Percentiles rank a stretch among this genome's conserved stretches.
Evolutionary conservation across 1,140 invertebrate species (phyloP).

Genomic region (Neodiprion fabricii): DNA sequence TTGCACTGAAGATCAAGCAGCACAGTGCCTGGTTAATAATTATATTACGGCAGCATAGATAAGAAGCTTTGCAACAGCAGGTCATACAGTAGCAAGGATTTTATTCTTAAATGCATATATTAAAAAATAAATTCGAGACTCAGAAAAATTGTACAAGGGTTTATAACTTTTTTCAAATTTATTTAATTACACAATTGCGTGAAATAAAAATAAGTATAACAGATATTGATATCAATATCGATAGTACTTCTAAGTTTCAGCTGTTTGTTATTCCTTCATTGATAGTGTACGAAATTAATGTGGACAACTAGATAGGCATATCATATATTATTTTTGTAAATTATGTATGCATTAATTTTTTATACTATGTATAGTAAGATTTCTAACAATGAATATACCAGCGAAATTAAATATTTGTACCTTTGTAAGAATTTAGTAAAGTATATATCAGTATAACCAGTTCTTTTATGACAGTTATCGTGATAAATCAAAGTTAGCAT

Average conservation of each 20-base stretch:
- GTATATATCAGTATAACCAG: conserved; percentile 11
- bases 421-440: conserved; percentile 9
- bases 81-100: too few species aligned
- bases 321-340: conserved; percentile 13
- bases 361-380: conserved; percentile 6
- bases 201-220: too few species aligned
- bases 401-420: conserved; percentile 11
- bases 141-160: too few species aligned
- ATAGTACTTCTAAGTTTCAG: not conserved
- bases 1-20: too few species aligned
- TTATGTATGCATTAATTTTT: conserved; percentile 3
- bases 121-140: too few species aligned
- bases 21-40: too few species aligned
- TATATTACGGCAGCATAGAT: too few species aligned
- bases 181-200: too few species aligned
- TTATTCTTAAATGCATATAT: too few species aligned
- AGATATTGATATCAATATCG: not conserved
- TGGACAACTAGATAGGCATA: not conserved
- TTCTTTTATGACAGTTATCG: conserved; percentile 14
- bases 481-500: not conserved
- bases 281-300: not conserved
- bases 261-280: conserved; percentile 3
- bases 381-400: conserved; percentile 13
- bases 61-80: too few species aligned
- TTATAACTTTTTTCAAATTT: too few species aligned